Conservation (phyloP, 2,113 vertebrate genomes). For the Phrynosoma platyrhinos region DNA sequence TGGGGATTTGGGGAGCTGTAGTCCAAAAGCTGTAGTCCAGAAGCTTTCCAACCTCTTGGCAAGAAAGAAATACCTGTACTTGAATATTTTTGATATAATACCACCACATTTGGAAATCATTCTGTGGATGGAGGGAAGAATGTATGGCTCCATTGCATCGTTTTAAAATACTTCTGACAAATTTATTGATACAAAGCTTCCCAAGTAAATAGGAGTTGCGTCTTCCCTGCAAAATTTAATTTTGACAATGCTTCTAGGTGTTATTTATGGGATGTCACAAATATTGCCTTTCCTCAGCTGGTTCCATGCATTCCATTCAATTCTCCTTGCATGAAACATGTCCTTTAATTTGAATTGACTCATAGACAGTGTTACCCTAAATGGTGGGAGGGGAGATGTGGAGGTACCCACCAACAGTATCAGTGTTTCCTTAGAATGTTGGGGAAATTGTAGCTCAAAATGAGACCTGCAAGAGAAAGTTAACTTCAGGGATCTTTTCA, state of each 20-base stretch:
- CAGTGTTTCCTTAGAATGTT: no score
- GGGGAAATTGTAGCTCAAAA: no score
- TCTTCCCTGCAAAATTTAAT: conserved; percentile 14
- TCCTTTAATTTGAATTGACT: conserved; percentile 10
- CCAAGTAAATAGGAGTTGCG: neutral
- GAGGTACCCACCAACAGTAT: no score
- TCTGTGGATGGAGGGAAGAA: neutral
- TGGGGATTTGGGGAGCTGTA: neutral
- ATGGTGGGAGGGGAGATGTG: no score
- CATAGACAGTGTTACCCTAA: neutral
- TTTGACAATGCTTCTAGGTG: neutral
- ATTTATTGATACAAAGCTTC: neutral
- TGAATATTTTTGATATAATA: neutral
- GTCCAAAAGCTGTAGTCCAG: neutral
- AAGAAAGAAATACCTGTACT: neutral
- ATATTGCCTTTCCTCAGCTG: neutral
- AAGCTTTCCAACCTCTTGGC: no score
- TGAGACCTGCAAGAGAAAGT: no score
- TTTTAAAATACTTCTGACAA: neutral
- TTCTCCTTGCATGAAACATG: neutral
- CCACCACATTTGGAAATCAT: neutral
- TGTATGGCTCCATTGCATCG: neutral
- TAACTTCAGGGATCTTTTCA: no score
- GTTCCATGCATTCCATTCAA: neutral
- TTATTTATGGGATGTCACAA: neutral